phyloP scores from a whole-genome alignment of 2,888 invertebrate species.

The Hoplodrina blanda region DNA sequence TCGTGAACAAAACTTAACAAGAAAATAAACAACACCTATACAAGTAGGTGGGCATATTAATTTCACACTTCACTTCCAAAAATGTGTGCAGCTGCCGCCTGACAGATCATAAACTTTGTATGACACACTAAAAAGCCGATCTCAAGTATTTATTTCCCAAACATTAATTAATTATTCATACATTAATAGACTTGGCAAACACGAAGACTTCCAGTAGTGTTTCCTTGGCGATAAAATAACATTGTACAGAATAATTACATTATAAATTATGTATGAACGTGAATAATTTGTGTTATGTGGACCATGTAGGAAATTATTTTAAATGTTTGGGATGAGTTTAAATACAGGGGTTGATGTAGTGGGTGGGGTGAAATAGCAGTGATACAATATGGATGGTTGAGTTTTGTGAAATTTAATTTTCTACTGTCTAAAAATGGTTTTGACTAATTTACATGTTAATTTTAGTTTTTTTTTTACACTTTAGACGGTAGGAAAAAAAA shows the following conservation, averaged over 20 bases:
- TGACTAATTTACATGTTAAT: background rate
- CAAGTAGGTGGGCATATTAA: background rate
- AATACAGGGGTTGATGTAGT: background rate
- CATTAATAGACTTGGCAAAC: conserved; percentile 64
- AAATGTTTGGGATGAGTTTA: conserved; percentile 37
- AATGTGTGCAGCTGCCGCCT: conserved; percentile 38
- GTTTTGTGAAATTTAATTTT: background rate
- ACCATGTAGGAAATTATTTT: conserved; percentile 46
- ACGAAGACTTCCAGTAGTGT: conserved; percentile 62
- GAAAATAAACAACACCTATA: conserved; percentile 4
- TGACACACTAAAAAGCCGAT: conserved; percentile 47
- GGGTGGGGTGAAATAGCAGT: background rate
- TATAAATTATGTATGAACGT: conserved; percentile 76
- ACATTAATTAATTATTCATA: conserved; percentile 69
- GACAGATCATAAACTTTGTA: conserved; percentile 35
- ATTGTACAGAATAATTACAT: conserved; percentile 70
- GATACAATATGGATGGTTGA: background rate
- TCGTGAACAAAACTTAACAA: background rate
- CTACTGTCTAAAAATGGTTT: background rate
- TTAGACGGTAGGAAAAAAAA: too few relatives aligned
- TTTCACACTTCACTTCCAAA: conserved; percentile 40
- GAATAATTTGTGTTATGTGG: conserved; percentile 60
- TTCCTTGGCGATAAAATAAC: conserved; percentile 73
- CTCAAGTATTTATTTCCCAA: conserved; percentile 63
- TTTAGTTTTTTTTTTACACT: background rate